A percentile compares a stretch with the other conserved stretches of the same genome.
Evolutionary conservation across 2,113 vertebrate genomes (phyloP).

Genomic region (Philantomba maxwellii): DNA sequence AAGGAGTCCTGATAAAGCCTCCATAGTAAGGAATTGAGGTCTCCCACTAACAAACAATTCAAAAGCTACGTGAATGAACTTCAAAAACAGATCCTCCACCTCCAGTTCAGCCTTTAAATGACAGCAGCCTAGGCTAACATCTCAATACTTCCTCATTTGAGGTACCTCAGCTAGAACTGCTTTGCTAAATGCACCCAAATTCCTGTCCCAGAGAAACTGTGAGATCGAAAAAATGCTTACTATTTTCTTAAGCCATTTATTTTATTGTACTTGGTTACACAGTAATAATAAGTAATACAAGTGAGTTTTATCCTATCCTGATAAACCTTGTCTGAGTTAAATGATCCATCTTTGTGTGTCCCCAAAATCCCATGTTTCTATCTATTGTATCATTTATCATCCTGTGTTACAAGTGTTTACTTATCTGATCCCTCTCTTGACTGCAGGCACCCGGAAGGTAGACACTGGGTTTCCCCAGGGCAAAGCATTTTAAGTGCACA

Average conservation of each 20-base stretch:
- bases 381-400: background rate
- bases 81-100: background rate
- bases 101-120: background rate
- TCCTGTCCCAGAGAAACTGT: background rate
- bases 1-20: background rate
- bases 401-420: background rate
- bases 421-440: background rate
- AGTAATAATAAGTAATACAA: background rate
- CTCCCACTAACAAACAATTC: background rate
- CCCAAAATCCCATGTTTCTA: background rate
- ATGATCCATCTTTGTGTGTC: background rate
- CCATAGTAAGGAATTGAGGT: background rate
- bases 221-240: background rate
- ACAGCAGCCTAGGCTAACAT: background rate
- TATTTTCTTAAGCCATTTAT: background rate
- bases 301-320: background rate
- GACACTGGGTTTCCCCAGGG: background rate
- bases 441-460: background rate
- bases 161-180: background rate
- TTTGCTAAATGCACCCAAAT: background rate
- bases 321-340: background rate
- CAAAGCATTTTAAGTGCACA: background rate
- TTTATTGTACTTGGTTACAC: background rate
- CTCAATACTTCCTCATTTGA: background rate
- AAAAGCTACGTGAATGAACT: background rate